phyloP scores from a whole-genome alignment of 2,888 invertebrate genomes.

The Mantis religiosa region DNA sequence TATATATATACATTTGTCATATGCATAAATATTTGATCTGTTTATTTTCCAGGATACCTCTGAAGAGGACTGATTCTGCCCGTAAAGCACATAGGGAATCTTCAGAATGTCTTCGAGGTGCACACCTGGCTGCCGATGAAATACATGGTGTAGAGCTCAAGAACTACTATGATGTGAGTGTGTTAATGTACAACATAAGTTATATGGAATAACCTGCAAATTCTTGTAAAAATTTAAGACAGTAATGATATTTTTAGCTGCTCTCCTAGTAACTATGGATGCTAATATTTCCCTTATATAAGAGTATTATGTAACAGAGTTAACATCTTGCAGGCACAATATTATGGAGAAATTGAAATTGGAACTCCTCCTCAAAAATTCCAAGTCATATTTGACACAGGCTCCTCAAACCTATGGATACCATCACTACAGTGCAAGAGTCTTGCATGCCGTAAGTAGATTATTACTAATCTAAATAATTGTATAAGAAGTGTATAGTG shows the following conservation, averaged over 20 bases:
- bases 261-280: no score
- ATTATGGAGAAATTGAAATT: background rate
- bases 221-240: no score
- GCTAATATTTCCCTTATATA: no score
- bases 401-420: background rate
- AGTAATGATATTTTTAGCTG: no score
- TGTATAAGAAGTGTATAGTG: no score
- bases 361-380: background rate
- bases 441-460: background rate
- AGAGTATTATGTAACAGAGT: background rate
- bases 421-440: background rate
- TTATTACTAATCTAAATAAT: no score
- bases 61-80: background rate
- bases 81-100: background rate
- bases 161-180: background rate
- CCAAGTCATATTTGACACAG: background rate
- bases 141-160: background rate
- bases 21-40: no score
- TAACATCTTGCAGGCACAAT: background rate
- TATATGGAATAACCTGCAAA: no score
- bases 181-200: no score
- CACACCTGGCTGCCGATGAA: background rate
- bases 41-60: background rate
- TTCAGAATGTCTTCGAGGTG: background rate
- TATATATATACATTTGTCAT: no score